Conservation (phyloP, 2,888 invertebrate genomes). For the Hypselothyrea guttata region DNA sequence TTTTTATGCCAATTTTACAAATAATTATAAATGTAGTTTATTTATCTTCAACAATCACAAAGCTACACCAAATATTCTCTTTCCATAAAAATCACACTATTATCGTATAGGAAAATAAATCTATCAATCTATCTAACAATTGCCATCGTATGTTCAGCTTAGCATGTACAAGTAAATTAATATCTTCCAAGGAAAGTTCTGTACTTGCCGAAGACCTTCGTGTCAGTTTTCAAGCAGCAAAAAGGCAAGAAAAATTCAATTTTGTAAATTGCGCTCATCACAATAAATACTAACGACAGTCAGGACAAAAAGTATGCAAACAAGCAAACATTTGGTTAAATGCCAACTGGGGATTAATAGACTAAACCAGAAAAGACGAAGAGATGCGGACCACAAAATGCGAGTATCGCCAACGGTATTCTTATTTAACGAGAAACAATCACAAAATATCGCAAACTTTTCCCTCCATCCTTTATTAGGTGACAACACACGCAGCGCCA, state of each 20-base stretch:
- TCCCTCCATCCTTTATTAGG: slow-evolving; percentile 35
- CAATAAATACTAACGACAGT: slow-evolving; percentile 39
- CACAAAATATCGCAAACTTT: slow-evolving; percentile 61
- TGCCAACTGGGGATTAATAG: slow-evolving; percentile 62
- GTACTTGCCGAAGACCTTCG: background rate
- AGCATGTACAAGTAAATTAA: no score
- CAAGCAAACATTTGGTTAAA: slow-evolving; percentile 54
- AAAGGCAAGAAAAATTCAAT: slow-evolving; percentile 46
- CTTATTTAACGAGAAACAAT: slow-evolving; percentile 66
- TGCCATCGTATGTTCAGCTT: no score
- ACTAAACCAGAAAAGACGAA: slow-evolving; percentile 29
- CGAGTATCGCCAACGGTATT: slow-evolving; percentile 37
- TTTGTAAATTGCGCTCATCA: slow-evolving; percentile 56
- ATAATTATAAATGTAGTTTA: no score
- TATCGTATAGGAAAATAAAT: no score
- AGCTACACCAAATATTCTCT: no score
- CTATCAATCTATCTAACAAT: no score
- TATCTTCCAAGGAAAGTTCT: no score
- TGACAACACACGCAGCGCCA: slow-evolving; percentile 39
- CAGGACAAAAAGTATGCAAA: slow-evolving; percentile 31
- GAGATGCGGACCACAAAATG: slow-evolving; percentile 40
- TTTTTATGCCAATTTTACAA: no score
- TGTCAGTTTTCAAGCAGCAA: slow-evolving; percentile 14
- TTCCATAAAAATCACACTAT: no score
- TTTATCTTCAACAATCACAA: no score